A percentile compares a stretch with the other conserved stretches of the same genome.
Conservation (phyloP, 2,888 invertebrate species). For the Omphaloscelis lunosa region DNA sequence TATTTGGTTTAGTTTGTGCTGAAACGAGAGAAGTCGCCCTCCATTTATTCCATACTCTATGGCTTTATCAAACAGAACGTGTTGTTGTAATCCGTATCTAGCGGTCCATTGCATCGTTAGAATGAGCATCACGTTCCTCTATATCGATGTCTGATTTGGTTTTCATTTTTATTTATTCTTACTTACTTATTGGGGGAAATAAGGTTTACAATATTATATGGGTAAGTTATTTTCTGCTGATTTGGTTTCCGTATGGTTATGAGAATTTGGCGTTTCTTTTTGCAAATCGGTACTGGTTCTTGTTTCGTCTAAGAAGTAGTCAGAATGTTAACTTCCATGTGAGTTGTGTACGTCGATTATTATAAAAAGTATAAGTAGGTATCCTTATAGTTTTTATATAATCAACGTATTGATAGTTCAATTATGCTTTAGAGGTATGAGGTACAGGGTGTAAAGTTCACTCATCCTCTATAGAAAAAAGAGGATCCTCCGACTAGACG, state of each 20-base stretch:
- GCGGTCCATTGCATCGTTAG: constrained; percentile 27
- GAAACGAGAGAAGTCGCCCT: neutral
- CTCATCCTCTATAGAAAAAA: too few species aligned
- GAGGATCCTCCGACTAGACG: too few species aligned
- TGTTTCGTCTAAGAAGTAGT: neutral
- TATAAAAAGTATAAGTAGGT: too few species aligned
- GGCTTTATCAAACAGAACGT: constrained; percentile 18
- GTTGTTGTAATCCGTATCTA: constrained; percentile 23
- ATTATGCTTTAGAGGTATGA: neutral
- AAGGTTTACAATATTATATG: constrained; percentile 26
- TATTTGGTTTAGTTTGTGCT: neutral
- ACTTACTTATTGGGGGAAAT: constrained; percentile 40
- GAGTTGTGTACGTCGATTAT: neutral
- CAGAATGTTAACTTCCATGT: neutral
- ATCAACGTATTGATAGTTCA: neutral
- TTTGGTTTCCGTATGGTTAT: constrained; percentile 9
- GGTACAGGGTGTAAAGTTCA: too few species aligned
- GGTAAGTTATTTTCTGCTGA: constrained; percentile 28
- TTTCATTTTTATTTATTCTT: constrained; percentile 53
- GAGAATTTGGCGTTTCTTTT: neutral
- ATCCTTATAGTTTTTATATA: too few species aligned
- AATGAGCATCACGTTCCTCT: constrained; percentile 46
- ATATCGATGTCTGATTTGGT: constrained; percentile 43
- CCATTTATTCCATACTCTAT: constrained; percentile 16
- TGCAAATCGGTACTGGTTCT: neutral